These are phyloP conservation scores for Rhyzopertha dominica DNA, from an alignment of 1,140 invertebrate species.

Conservation along the genomic window DNA sequence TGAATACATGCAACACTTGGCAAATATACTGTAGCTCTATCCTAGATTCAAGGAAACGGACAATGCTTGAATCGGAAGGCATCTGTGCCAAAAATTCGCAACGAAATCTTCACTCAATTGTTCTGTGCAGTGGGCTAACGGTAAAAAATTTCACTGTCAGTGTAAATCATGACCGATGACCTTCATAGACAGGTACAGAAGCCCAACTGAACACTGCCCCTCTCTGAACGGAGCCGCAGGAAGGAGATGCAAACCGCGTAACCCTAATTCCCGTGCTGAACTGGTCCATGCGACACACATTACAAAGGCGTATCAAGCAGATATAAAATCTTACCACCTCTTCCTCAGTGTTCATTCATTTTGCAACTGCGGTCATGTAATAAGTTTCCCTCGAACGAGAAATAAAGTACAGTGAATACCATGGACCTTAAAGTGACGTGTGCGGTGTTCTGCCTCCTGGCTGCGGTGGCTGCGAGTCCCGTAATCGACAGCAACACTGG, in stretches of 20 bases:
- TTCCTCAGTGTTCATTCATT: conserved; percentile 36
- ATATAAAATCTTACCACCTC: conserved; percentile 43
- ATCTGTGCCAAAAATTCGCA: no score
- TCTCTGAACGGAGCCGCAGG: conserved; percentile 14
- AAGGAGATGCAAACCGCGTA: conserved; percentile 25
- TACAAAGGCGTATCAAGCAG: conserved; percentile 26
- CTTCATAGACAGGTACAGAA: no score
- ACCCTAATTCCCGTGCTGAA: conserved; percentile 41
- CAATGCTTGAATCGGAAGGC: no score
- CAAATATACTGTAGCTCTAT: no score
- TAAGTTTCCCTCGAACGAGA: conserved; percentile 8
- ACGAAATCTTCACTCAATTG: no score
- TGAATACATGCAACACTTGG: no score
- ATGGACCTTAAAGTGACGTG: conserved; percentile 42
- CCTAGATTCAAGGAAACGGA: no score
- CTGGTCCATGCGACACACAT: conserved; percentile 46
- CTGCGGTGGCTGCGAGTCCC: conserved; percentile 34
- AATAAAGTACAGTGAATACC: conserved; percentile 21
- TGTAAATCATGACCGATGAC: no score
- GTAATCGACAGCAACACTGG: conserved; percentile 38
- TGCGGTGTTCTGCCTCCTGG: conserved; percentile 30
- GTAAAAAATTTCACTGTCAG: no score
- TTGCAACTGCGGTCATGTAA: conserved; percentile 41
- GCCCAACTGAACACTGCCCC: no score
- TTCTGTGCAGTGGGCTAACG: no score